A percentile compares a stretch with the other conserved stretches of the same genome.
These are phyloP conservation scores for Thripadectes ignobilis DNA, from an alignment of 2,797 vertebrate species.

Conservation along the genomic window DNA sequence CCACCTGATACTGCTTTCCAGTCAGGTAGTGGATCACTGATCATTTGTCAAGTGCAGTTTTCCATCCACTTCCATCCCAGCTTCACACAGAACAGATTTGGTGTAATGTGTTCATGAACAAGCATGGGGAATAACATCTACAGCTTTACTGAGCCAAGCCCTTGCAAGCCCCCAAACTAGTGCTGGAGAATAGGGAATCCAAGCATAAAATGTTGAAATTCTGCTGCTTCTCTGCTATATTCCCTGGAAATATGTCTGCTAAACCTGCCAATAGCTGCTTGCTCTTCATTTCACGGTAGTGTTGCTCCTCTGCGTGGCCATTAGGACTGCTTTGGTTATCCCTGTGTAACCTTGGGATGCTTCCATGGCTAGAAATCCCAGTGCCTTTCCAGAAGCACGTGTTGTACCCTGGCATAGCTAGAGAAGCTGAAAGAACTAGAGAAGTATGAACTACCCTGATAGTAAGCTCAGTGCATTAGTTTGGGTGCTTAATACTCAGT, in stretches of 20 bases:
- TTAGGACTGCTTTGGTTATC: background rate
- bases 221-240: background rate
- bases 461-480: background rate
- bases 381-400: rapidly evolving
- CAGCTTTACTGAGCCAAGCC: background rate
- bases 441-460: background rate
- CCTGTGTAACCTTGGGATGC: background rate
- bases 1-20: background rate
- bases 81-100: background rate
- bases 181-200: background rate
- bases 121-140: background rate
- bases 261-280: background rate
- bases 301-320: background rate
- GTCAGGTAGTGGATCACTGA: background rate
- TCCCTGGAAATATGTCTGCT: background rate
- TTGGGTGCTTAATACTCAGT: background rate
- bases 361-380: background rate
- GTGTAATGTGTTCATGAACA: background rate
- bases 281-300: rapidly evolving
- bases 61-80: background rate
- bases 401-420: background rate
- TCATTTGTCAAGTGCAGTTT: background rate
- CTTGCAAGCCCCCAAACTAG: background rate
- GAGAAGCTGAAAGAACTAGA: background rate
- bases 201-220: background rate